Base-by-base conservation (phyloP, 2,113 vertebrate genomes). In the Chascanopsetta lugubris region DNA sequence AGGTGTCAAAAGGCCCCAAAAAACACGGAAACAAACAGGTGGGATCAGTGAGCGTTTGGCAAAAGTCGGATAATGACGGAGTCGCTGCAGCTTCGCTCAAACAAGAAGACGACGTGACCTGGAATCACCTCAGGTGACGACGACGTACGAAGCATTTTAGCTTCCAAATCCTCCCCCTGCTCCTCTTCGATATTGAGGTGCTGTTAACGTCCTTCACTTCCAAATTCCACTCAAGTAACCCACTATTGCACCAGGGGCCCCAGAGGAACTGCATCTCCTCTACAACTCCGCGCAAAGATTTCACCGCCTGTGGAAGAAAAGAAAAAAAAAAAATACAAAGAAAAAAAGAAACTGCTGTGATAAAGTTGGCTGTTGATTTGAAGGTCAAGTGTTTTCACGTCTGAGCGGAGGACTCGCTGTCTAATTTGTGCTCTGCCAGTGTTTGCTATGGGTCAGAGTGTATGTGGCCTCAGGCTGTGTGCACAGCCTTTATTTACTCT, bases 401-500 rank as follows among this genome's bases (percentile, higher is more conserved):
- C 84, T 47, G 66, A 82, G 30, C 50, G 40, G 43, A 66, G 73
- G 77, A 85, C 77, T 77, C 69, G 58, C 50, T 80, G 73, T 59
- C 21, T 60, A 6, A 67, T 67, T 82, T 77, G 43, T 81, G 79
- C 72, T 54, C 66, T 66, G 42, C 47, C 74, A 60, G 57, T 79
- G 72, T 74, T 51, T 65, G 80, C 77, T 58, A 17, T 70, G 49
- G 79, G 83, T 84, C 77, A 79, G 78, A 82, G 61, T 49, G 74
- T 51, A 72, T 61, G 64, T 77, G 76, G 68, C 50, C 82, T 64
- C 60, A 48, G 85, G 82, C 82, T 86, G 81, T 72, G 81, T 73
- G 69, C 57, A 83, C 77, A 81, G 58, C 61, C 48, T 80, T 85
- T 81, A 56, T 80, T 85, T 56, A 61, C 57, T 20, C 74, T 53